Evolutionary conservation across 2,113 vertebrate species (phyloP).

Genomic region (Poeciliopsis retropinna): DNA sequence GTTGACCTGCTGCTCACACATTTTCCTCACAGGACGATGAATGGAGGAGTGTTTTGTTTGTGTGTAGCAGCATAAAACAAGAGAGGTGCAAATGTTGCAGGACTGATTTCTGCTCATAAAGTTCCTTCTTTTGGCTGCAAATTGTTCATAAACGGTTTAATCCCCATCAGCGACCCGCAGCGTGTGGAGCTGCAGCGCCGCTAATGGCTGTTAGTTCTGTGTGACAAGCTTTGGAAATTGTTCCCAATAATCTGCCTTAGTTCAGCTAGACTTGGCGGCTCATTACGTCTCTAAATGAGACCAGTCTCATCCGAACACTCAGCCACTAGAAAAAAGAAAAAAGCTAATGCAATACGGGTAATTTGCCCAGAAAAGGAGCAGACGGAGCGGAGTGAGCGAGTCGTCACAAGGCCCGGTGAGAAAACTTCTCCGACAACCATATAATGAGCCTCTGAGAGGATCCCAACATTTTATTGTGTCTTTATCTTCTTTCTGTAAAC

Average conservation of each 20-base stretch:
- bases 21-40: conserved; percentile 21
- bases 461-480: conserved; percentile 69
- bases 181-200: background rate
- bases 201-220: conserved; percentile 38
- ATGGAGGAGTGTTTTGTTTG: conserved; percentile 21
- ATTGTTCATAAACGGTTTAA: conserved; percentile 17
- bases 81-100: conserved; percentile 12
- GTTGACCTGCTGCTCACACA: conserved; percentile 63
- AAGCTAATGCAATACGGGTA: conserved; percentile 47
- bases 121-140: background rate
- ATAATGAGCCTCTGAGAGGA: conserved; percentile 68
- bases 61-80: conserved; percentile 2
- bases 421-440: conserved; percentile 69
- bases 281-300: conserved; percentile 53
- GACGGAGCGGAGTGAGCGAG: conserved; percentile 39
- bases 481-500: conserved; percentile 63
- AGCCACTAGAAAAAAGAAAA: conserved; percentile 8
- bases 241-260: conserved; percentile 39
- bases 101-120: conserved; percentile 5
- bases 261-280: conserved; percentile 33
- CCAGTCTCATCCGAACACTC: conserved; percentile 34
- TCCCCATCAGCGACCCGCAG: conserved; percentile 19
- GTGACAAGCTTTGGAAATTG: conserved; percentile 39
- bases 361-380: conserved; percentile 53
- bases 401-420: conserved; percentile 58